phyloP scores from a whole-genome alignment of 2,113 vertebrate genomes.

The Istiophorus platypterus region DNA sequence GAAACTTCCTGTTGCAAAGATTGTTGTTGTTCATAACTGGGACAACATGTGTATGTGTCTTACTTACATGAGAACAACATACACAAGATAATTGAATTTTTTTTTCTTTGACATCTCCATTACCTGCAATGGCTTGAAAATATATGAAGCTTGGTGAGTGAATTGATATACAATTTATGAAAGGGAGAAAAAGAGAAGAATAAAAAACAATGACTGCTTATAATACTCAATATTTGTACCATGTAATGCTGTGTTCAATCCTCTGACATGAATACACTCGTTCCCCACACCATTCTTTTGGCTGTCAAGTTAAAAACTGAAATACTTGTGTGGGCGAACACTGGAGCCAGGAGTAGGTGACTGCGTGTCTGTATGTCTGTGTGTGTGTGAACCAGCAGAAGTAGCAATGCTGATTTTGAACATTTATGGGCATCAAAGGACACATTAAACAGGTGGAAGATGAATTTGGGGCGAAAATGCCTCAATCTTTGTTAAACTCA shows the following conservation, averaged over 20 bases:
- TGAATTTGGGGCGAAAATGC: not conserved
- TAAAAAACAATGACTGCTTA: too few species aligned
- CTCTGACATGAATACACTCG: not conserved
- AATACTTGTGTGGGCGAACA: conserved; percentile 50
- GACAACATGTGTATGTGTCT: too few species aligned
- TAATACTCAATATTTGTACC: too few species aligned
- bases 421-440: not conserved
- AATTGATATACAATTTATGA: not conserved
- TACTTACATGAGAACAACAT: too few species aligned
- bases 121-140: not conserved
- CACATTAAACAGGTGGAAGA: not conserved
- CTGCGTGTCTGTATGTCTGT: conserved; percentile 5
- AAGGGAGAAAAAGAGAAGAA: too few species aligned
- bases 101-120: not conserved
- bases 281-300: not conserved
- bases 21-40: not conserved
- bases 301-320: conserved; percentile 44
- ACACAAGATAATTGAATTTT: too few species aligned
- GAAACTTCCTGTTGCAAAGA: not conserved
- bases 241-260: not conserved
- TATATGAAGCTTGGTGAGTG: not conserved
- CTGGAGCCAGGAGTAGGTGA: conserved; percentile 17
- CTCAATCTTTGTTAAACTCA: not conserved
- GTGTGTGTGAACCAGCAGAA: not conserved
- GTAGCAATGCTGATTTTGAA: not conserved